Conservation (phyloP, 2,113 vertebrate genomes). For the Arenaria interpres region DNA sequence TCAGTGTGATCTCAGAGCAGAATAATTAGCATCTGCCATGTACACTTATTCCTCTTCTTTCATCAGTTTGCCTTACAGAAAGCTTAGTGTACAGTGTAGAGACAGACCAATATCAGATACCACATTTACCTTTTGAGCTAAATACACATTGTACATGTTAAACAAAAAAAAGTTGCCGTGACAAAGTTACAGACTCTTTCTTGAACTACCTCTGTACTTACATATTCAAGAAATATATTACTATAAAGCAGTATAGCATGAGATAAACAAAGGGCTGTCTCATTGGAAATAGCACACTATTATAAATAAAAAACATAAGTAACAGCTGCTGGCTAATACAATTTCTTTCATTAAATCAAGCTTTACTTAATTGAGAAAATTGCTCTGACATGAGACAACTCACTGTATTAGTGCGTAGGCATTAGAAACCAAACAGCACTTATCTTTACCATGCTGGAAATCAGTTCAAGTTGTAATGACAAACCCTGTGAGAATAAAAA, state of each 20-base stretch:
- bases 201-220: background rate
- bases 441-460: background rate
- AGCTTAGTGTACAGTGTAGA: background rate
- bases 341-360: constrained; percentile 2
- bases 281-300: background rate
- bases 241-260: background rate
- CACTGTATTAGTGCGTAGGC: background rate
- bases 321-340: background rate
- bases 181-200: background rate
- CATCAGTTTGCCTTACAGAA: background rate
- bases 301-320: background rate
- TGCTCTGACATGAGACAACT: background rate
- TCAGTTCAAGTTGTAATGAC: background rate
- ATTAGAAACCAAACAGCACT: background rate
- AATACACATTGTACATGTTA: background rate
- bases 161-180: background rate
- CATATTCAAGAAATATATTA: background rate
- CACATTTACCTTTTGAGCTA: background rate
- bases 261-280: background rate
- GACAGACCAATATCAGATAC: background rate
- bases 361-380: background rate
- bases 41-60: background rate
- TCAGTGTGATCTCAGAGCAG: background rate
- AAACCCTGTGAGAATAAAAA: background rate
- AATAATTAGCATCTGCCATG: background rate